phyloP scores from a whole-genome alignment of 2,797 vertebrate species.

The Silurus lanzhouensis region DNA sequence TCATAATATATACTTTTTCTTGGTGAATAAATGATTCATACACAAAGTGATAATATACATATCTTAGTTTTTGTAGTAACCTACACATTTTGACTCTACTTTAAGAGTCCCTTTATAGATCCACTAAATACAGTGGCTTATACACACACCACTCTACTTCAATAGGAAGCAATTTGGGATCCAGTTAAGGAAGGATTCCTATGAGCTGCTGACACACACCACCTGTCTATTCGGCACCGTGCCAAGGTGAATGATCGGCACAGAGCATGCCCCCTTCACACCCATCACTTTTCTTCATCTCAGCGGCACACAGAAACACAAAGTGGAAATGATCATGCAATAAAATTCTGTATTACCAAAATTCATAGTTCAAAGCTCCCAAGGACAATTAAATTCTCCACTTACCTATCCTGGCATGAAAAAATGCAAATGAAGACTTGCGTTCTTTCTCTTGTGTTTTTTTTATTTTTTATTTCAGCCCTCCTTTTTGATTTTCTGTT shows the following conservation, averaged over 20 bases:
- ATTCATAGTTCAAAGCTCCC: constrained; percentile 14
- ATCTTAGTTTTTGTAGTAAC: background rate
- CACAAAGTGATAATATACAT: background rate
- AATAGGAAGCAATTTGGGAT: background rate
- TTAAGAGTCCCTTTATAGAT: background rate
- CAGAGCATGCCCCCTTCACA: constrained; percentile 2
- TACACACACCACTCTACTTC: background rate
- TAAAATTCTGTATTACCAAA: background rate
- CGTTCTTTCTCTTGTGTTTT: background rate
- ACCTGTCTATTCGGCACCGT: constrained; percentile 29
- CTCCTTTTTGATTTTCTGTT: constrained; percentile 9
- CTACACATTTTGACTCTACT: background rate
- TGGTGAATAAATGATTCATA: background rate
- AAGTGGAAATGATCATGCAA: background rate
- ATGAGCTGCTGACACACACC: constrained; percentile 7
- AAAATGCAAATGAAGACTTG: background rate
- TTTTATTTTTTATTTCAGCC: background rate
- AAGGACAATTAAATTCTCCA: background rate
- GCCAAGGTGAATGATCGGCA: constrained; percentile 18
- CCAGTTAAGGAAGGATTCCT: background rate
- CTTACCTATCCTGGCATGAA: constrained; percentile 74
- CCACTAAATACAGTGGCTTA: background rate
- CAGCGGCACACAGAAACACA: background rate
- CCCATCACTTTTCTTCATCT: constrained; percentile 2
- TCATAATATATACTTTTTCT: background rate